These are phyloP conservation scores for Metalampra italica DNA, from an alignment of 2,888 invertebrate genomes.

Conservation along the genomic window DNA sequence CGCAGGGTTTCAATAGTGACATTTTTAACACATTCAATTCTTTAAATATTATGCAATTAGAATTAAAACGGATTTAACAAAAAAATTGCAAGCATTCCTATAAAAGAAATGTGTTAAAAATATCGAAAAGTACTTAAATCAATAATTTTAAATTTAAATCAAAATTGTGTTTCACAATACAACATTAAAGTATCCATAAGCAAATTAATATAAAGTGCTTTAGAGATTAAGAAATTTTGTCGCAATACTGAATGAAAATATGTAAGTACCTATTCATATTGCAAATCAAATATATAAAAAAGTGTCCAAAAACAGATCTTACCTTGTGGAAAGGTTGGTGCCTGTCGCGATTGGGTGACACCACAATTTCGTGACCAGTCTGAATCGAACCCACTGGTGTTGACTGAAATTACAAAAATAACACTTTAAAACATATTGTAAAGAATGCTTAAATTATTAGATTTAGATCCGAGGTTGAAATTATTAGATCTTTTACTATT, in stretches of 20 bases:
- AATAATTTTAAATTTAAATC: no score
- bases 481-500: no score
- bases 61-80: background rate
- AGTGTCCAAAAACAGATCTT: slow-evolving; percentile 19
- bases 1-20: background rate
- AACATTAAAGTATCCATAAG: no score
- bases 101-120: background rate
- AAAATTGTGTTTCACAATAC: no score
- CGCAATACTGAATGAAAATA: no score
- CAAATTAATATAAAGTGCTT: no score
- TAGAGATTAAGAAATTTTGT: no score
- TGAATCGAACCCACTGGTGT: slow-evolving; percentile 95
- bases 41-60: background rate
- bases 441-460: no score
- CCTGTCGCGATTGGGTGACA: slow-evolving; percentile 93
- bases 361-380: slow-evolving; percentile 93
- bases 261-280: no score
- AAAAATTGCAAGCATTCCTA: background rate
- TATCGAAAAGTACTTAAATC: background rate
- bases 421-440: slow-evolving; percentile 4
- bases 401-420: slow-evolving; percentile 82
- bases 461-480: no score
- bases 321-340: slow-evolving; percentile 90
- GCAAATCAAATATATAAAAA: no score
- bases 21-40: background rate